Percentiles rank a stretch among this genome's conserved stretches.
phyloP scores from a whole-genome alignment of 2,113 vertebrate genomes.

The Gymnobelideus leadbeateri region DNA sequence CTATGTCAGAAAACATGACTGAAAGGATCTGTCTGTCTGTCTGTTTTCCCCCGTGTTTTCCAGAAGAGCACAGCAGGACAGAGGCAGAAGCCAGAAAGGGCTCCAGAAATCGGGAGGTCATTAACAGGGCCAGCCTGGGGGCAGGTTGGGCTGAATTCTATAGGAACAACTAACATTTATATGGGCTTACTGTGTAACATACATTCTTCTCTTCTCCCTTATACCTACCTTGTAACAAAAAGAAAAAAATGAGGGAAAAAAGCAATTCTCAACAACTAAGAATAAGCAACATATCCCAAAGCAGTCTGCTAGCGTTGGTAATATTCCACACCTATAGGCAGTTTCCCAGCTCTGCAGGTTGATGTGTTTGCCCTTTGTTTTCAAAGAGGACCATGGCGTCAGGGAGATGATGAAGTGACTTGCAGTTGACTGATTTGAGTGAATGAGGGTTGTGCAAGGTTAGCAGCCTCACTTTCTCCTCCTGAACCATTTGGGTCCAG shows the following conservation, averaged over 20 bases:
- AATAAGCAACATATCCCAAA: not conserved
- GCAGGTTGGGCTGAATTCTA: not conserved
- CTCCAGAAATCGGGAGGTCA: too few relatives aligned
- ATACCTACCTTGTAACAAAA: not conserved
- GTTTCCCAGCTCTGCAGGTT: too few relatives aligned
- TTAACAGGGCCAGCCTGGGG: not conserved
- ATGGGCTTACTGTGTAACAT: too few relatives aligned
- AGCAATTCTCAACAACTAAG: not conserved
- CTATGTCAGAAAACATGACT: not conserved
- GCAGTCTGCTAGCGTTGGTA: not conserved
- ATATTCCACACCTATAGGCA: not conserved
- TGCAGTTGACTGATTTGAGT: too few relatives aligned
- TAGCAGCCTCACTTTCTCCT: too few relatives aligned
- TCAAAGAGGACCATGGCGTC: too few relatives aligned
- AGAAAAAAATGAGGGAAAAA: not conserved
- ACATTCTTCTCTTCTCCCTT: too few relatives aligned
- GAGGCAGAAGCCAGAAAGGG: not conserved
- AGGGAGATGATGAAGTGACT: too few relatives aligned
- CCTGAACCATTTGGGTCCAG: too few relatives aligned
- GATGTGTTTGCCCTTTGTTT: too few relatives aligned
- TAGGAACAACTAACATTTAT: not conserved
- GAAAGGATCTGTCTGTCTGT: too few relatives aligned
- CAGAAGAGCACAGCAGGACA: not conserved
- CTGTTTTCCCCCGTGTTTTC: not conserved
- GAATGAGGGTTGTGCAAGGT: too few relatives aligned